Conservation (phyloP, 2,888 invertebrate species). For the Dicyrtoma fusca region DNA sequence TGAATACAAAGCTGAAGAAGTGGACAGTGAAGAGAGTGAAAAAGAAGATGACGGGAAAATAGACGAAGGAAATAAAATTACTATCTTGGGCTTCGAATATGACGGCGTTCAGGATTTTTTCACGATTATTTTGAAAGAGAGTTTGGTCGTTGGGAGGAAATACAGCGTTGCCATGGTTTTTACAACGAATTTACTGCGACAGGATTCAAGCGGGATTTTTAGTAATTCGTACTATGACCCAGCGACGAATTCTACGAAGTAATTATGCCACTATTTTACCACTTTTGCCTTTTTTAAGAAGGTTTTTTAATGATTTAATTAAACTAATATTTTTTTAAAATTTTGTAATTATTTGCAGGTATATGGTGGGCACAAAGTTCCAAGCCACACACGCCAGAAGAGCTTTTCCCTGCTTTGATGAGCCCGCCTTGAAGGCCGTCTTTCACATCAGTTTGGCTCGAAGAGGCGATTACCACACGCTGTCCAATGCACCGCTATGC, state of each 20-base stretch:
- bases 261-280: background rate
- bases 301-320: background rate
- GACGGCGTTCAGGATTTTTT: slow-evolving; percentile 17
- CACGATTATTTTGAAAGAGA: background rate
- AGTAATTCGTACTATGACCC: background rate
- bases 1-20: too few species aligned
- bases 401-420: slow-evolving; percentile 87
- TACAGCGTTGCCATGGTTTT: slow-evolving; percentile 21
- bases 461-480: slow-evolving; percentile 57
- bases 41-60: background rate
- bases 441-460: slow-evolving; percentile 71
- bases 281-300: background rate
- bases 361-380: slow-evolving; percentile 61
- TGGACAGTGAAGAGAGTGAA: too few species aligned
- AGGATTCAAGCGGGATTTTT: background rate
- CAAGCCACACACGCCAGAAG: slow-evolving; percentile 60
- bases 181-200: background rate
- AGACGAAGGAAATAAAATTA: background rate
- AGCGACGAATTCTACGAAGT: background rate
- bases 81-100: slow-evolving; percentile 3
- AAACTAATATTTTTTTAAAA: background rate
- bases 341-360: slow-evolving; percentile 50
- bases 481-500: slow-evolving; percentile 55
- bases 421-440: slow-evolving; percentile 77
- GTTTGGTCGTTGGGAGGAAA: background rate